These are phyloP conservation scores for Hippocampus comes DNA, from an alignment of 2,113 vertebrate genomes.

Conservation along the genomic window DNA sequence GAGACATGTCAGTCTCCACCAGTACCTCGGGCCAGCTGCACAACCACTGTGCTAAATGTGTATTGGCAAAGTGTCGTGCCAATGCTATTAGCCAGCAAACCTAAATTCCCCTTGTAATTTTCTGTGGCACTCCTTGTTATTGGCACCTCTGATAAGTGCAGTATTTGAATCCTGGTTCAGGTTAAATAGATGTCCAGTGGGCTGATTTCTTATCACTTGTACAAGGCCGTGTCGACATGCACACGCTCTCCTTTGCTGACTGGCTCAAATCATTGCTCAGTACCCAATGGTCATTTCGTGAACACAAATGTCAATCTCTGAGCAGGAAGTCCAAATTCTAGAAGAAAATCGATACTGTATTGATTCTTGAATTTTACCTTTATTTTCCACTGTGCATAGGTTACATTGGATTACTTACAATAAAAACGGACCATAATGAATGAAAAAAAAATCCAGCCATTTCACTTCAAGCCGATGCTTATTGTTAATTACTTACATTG, in stretches of 20 bases:
- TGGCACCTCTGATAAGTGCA: conserved; percentile 70
- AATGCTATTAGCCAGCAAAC: conserved; percentile 67
- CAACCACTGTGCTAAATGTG: conserved; percentile 61
- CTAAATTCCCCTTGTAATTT: conserved; percentile 68
- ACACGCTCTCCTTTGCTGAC: neutral
- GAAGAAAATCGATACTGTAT: neutral
- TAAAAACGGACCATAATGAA: neutral
- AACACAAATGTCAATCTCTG: neutral
- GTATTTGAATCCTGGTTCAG: conserved; percentile 69
- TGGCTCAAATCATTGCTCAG: neutral
- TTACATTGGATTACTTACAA: neutral
- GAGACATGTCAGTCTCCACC: conserved; percentile 68
- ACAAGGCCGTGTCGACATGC: conserved; percentile 14
- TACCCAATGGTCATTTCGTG: neutral
- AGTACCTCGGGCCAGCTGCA: conserved; percentile 75
- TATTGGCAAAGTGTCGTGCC: conserved; percentile 72
- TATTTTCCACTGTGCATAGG: neutral
- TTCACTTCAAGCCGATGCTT: neutral
- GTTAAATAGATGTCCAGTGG: conserved; percentile 59
- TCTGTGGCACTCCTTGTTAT: conserved; percentile 64
- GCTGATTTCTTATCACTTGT: conserved; percentile 44
- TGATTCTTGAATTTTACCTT: neutral
- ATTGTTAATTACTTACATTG: neutral
- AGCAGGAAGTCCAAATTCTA: neutral
- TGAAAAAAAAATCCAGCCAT: neutral